Percentiles rank a stretch among this genome's conserved stretches.
phyloP scores from a whole-genome alignment of 2,797 vertebrate genomes.

The Allobates femoralis region DNA sequence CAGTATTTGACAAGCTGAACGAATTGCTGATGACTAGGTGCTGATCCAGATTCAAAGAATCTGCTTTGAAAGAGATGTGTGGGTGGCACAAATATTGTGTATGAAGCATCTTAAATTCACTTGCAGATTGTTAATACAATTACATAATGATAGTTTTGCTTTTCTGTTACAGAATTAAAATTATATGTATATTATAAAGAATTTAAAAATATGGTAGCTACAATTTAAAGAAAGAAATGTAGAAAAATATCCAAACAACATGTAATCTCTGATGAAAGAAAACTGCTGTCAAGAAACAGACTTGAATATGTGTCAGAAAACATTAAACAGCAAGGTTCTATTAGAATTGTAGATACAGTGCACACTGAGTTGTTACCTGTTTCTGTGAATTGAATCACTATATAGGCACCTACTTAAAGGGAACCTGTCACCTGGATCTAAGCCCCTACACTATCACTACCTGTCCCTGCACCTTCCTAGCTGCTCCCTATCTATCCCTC shows the following conservation, averaged over 20 bases:
- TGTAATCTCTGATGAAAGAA: conserved; percentile 13
- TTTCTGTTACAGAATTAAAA: neutral
- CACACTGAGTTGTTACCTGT: neutral
- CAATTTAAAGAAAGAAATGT: neutral
- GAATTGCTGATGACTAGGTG: conserved; percentile 54
- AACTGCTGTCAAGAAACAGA: conserved; percentile 13
- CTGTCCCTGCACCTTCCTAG: no score
- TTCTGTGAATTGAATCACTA: neutral
- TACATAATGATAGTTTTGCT: neutral
- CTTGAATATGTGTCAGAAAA: conserved; percentile 23
- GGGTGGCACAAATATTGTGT: conserved; percentile 53
- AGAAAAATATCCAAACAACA: neutral
- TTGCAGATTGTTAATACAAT: conserved; percentile 32
- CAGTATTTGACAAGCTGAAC: conserved; percentile 58
- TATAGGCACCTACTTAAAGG: no score
- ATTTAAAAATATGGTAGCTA: neutral
- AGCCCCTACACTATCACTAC: no score
- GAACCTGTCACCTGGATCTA: no score
- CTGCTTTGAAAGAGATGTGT: conserved; percentile 52
- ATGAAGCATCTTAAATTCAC: conserved; percentile 36
- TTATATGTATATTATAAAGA: neutral
- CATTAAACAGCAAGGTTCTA: conserved; percentile 1
- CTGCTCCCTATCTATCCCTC: no score
- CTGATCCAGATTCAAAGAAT: conserved; percentile 55
- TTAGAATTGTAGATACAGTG: conserved; percentile 1